Evolutionary conservation across 2,797 vertebrate genomes (phyloP).

Genomic region (Alauda arvensis): DNA sequence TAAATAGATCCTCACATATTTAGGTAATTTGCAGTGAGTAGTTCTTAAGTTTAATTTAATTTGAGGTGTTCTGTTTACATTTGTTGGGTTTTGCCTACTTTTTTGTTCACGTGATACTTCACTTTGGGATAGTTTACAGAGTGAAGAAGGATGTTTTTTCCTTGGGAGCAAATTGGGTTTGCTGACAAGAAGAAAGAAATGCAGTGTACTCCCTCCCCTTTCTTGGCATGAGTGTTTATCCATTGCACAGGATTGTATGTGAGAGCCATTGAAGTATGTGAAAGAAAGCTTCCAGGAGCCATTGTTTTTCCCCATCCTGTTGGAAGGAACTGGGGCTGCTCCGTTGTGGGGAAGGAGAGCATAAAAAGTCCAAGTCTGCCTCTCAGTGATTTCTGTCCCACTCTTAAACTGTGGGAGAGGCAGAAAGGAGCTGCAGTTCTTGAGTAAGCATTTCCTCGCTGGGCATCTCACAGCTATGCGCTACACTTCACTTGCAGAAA

Average conservation of each 20-base stretch:
- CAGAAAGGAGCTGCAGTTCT: not conserved
- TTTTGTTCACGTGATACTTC: not conserved
- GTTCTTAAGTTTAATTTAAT: conserved; percentile 37
- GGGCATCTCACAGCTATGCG: not conserved
- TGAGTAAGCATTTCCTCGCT: not conserved
- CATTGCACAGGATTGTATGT: not conserved
- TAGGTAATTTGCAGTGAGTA: conserved; percentile 14
- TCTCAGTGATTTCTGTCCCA: not conserved
- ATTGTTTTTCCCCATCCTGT: not conserved
- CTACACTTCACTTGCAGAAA: not conserved
- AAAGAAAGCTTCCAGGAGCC: not conserved
- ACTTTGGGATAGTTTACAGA: not conserved
- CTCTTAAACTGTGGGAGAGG: not conserved
- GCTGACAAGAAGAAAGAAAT: not conserved
- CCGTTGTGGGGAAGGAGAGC: not conserved
- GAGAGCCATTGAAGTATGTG: not conserved
- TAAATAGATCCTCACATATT: not conserved
- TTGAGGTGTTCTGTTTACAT: conserved; percentile 14
- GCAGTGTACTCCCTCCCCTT: not conserved
- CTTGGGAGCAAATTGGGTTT: not conserved
- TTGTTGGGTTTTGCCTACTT: not conserved
- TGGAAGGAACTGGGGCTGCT: not conserved
- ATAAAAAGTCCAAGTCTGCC: not conserved
- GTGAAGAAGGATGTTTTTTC: not conserved
- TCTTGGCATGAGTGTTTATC: not conserved